Evolutionary conservation across 2,113 vertebrate species (phyloP).

Genomic region (Promerops cafer): DNA sequence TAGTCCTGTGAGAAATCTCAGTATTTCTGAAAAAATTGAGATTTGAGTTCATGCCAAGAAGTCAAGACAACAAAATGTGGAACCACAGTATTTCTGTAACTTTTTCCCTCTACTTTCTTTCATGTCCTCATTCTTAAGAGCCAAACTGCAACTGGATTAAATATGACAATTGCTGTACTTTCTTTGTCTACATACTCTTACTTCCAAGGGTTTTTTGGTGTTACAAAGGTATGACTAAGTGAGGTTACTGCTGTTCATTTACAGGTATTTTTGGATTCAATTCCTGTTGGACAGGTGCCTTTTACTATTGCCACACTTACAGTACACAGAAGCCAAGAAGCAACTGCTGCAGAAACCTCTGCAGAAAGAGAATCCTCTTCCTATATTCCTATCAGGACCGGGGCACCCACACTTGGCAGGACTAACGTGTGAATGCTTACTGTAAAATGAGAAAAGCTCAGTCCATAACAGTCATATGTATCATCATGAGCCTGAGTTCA

Average conservation of each 20-base stretch:
- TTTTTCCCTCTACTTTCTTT: background rate
- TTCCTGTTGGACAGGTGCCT: background rate
- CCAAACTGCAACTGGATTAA: background rate
- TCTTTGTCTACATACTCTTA: background rate
- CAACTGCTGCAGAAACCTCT: background rate
- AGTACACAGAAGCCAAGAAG: background rate
- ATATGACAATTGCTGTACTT: background rate
- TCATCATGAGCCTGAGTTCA: background rate
- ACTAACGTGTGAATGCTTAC: background rate
- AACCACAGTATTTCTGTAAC: background rate
- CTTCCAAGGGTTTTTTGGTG: background rate
- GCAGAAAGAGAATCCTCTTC: slow-evolving; percentile 19
- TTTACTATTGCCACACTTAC: background rate
- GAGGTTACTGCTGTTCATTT: background rate
- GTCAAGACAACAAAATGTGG: background rate
- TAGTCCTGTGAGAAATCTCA: background rate
- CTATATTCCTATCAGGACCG: background rate
- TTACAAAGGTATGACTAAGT: background rate
- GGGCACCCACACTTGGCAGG: background rate
- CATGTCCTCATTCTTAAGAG: background rate
- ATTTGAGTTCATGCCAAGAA: background rate
- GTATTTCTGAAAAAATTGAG: background rate
- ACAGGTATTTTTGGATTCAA: background rate
- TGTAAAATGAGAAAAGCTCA: background rate
- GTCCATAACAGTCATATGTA: background rate